Conservation (phyloP, 2,113 vertebrate species). For the Grantiella picta region DNA sequence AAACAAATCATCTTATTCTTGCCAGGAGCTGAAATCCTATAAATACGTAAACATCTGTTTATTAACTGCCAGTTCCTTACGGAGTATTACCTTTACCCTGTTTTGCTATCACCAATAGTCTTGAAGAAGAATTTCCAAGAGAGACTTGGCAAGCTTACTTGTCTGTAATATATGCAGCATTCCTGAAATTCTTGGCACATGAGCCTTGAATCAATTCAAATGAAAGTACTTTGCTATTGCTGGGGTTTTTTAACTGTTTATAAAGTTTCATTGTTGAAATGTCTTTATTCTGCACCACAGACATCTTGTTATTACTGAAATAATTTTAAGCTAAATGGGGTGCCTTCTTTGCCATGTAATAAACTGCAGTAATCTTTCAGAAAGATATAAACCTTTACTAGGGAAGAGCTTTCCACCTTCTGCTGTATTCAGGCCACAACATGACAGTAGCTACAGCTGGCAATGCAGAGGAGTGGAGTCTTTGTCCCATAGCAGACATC, state of each 20-base stretch:
- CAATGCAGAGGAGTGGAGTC: background rate
- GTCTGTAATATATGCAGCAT: slow-evolving; percentile 34
- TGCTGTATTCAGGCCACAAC: background rate
- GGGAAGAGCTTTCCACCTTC: background rate
- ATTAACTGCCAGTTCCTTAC: background rate
- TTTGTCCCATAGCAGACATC: background rate
- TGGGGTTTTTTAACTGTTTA: background rate
- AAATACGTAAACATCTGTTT: slow-evolving; percentile 14
- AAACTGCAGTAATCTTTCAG: background rate
- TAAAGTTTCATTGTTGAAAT: background rate
- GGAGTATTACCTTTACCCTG: background rate
- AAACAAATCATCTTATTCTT: background rate
- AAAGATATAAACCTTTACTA: background rate
- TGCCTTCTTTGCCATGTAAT: background rate
- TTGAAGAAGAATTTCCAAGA: background rate
- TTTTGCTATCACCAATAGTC: background rate
- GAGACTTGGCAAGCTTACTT: background rate
- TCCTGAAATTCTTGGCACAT: slow-evolving; percentile 34
- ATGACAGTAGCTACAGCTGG: background rate
- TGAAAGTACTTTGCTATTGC: background rate
- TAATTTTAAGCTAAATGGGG: background rate
- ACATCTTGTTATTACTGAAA: background rate
- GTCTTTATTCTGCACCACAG: background rate
- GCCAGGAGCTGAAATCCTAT: background rate
- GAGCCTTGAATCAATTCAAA: background rate